These are phyloP conservation scores for Drosophila pectinifera DNA, from an alignment of 1,140 invertebrate genomes.

Conservation along the genomic window DNA sequence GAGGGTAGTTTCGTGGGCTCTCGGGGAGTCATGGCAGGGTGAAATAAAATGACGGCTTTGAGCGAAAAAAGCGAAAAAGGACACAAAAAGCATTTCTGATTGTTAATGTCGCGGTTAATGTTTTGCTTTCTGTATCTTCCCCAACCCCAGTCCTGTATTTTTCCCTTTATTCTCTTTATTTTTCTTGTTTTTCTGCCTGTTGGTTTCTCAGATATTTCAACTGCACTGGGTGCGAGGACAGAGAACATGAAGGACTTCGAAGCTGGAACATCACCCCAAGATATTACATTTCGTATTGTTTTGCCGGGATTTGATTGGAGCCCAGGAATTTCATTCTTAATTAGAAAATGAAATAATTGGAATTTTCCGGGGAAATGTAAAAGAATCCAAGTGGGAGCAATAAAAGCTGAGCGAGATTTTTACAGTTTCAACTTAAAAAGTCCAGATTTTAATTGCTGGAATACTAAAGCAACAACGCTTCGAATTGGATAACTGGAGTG, in stretches of 20 bases:
- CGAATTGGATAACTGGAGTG: neutral
- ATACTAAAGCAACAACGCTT: too few relatives aligned
- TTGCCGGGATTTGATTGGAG: constrained; percentile 9
- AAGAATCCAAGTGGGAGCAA: neutral
- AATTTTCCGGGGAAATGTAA: constrained; percentile 4
- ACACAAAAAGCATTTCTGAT: constrained; percentile 62
- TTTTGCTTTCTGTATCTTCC: constrained; percentile 33
- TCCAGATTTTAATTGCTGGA: neutral
- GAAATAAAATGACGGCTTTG: constrained; percentile 12
- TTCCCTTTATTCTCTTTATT: constrained; percentile 4
- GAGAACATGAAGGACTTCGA: constrained; percentile 24
- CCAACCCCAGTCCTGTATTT: constrained; percentile 2
- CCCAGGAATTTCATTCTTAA: constrained; percentile 17
- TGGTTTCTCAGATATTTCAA: constrained; percentile 4
- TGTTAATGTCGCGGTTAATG: constrained; percentile 70
- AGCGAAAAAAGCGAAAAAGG: constrained; percentile 30
- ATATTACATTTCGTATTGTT: constrained; percentile 33
- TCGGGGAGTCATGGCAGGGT: constrained; percentile 22
- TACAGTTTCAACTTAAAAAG: neutral
- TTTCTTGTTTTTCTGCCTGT: constrained; percentile 12
- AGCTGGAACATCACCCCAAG: constrained; percentile 13
- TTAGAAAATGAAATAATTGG: constrained; percentile 29
- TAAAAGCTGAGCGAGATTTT: neutral
- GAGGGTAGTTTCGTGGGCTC: constrained; percentile 29
- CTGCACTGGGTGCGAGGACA: neutral